phyloP scores from a whole-genome alignment of 2,888 invertebrate genomes.

The Archips xylosteana region DNA sequence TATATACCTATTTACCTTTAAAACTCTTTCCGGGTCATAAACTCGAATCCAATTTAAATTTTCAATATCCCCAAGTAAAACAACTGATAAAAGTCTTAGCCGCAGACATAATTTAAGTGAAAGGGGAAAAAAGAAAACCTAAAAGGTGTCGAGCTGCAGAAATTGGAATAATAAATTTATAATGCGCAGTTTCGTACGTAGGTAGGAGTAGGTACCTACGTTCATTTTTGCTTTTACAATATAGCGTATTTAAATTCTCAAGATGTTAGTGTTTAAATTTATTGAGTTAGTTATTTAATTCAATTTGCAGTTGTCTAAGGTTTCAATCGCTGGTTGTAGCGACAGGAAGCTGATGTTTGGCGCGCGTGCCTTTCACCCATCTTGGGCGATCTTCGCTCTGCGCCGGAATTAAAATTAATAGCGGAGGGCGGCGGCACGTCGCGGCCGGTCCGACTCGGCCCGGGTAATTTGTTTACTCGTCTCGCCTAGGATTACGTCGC shows the following conservation, averaged over 20 bases:
- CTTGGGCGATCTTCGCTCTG: slow-evolving; percentile 77
- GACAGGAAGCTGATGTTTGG: slow-evolving; percentile 51
- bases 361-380: slow-evolving; percentile 77
- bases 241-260: neutral
- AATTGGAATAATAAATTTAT: slow-evolving; percentile 43
- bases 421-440: slow-evolving; percentile 70
- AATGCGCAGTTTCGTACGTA: slow-evolving; percentile 26
- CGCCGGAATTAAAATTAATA: slow-evolving; percentile 84
- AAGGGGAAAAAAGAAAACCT: slow-evolving; percentile 39
- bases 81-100: slow-evolving; percentile 43
- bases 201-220: neutral
- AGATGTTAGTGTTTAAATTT: slow-evolving; percentile 3
- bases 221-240: slow-evolving; percentile 26
- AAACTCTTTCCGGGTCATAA: slow-evolving; percentile 38
- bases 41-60: slow-evolving; percentile 41
- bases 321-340: slow-evolving; percentile 51
- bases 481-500: slow-evolving; percentile 80
- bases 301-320: slow-evolving; percentile 34
- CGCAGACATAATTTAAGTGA: slow-evolving; percentile 42
- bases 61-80: slow-evolving; percentile 43
- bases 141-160: slow-evolving; percentile 41
- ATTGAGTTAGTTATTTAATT: slow-evolving; percentile 8
- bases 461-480: slow-evolving; percentile 83
- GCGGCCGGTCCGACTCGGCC: slow-evolving; percentile 66
- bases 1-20: slow-evolving; percentile 6